These are phyloP conservation scores for Athalia rosae DNA, from an alignment of 2,888 invertebrate species.

Conservation along the genomic window DNA sequence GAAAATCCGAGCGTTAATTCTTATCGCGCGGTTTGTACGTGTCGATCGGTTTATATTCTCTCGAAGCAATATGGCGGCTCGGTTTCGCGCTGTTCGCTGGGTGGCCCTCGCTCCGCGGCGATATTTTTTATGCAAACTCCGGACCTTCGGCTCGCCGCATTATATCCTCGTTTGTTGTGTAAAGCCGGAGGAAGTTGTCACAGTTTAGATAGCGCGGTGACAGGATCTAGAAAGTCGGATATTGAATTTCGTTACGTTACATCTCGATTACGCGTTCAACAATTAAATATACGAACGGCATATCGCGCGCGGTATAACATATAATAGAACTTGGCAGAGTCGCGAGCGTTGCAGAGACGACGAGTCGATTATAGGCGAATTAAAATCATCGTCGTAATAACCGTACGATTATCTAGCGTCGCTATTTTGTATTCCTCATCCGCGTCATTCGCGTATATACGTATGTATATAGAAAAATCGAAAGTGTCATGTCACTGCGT, in stretches of 20 bases:
- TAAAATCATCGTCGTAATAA: too few relatives aligned
- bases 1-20: not conserved
- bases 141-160: slow-evolving; percentile 44
- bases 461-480: not conserved
- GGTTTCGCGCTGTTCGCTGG: slow-evolving; percentile 12
- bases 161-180: slow-evolving; percentile 14
- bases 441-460: not conserved
- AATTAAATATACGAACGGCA: slow-evolving; percentile 16
- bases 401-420: too few relatives aligned
- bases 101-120: slow-evolving; percentile 16
- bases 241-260: slow-evolving; percentile 40
- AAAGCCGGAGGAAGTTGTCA: slow-evolving; percentile 35
- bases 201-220: slow-evolving; percentile 38
- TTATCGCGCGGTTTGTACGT: slow-evolving; percentile 16
- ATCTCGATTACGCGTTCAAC: slow-evolving; percentile 40
- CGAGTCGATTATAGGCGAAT: too few relatives aligned
- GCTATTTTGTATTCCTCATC: not conserved
- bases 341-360: not conserved
- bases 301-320: not conserved
- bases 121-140: slow-evolving; percentile 32
- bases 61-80: slow-evolving; percentile 8
- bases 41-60: slow-evolving; percentile 24
- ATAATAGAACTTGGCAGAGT: not conserved
- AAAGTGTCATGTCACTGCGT: too few relatives aligned
- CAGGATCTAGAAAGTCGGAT: slow-evolving; percentile 37